Evolutionary conservation across 2,888 invertebrate species (phyloP), one percentile per base, ranked within the genome.

Genomic region (Baronia brevicornis): DNA sequence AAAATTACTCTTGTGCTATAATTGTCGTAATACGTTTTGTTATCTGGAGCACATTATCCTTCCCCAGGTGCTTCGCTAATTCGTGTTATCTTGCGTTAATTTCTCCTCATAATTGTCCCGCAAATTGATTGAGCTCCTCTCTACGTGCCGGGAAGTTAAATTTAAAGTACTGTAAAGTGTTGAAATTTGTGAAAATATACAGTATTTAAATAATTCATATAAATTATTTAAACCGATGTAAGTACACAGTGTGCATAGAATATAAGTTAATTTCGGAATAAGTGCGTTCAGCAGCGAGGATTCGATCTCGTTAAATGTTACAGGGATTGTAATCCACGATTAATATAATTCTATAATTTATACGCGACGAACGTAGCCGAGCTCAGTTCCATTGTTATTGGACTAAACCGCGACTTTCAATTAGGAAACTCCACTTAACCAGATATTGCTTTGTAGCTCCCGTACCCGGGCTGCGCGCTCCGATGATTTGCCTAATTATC

Each of bases 291-390:
- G n/a, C 26, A n/a, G n/a, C 14, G 17, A 28, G 12, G 36, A 31
- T 22, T 29, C 21, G 24, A 22, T 33, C 31, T 39, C 33, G 41
- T 43, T 38, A 38, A 41, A 43, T 41, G 52, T 46, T 38, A 46
- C 45, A 48, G 46, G 53, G 50, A 36, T 34, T 42, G 39, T 63
- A 66, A 68, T 62, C 64, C 57, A 49, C 62, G 66, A 72, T 75
- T 78, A 77, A 74, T 73, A 71, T 74, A 75, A 78, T 74, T 67
- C 74, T 60, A 60, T 71, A 73, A 77, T 77, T 77, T 75, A 77
- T 74, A 72, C 60, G 59, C 68, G 60, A 54, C 51, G 51, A 61
- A 58, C 60, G 60, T 55, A 33, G 33, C 53, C 52, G 47, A 49
- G 46, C 48, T 43, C 39, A 36, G 46, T 46, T 42, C 54, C 43